Percentiles rank a stretch among this genome's conserved stretches.
Conservation (phyloP, 2,113 vertebrate genomes). For the Oreocharis arfaki region DNA sequence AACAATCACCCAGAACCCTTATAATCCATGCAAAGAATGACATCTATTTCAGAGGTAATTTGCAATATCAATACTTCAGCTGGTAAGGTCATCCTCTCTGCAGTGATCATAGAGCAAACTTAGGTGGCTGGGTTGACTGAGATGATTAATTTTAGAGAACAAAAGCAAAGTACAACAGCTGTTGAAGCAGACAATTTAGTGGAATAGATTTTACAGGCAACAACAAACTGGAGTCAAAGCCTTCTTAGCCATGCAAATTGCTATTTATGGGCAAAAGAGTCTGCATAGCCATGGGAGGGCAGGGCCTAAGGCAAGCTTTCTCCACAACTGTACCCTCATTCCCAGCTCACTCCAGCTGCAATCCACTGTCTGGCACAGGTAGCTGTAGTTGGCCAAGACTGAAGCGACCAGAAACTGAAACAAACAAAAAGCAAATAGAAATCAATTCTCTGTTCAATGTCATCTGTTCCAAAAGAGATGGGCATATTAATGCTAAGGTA, state of each 20-base stretch:
- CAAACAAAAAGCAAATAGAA: background rate
- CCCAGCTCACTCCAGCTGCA: conserved; percentile 61
- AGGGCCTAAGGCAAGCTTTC: background rate
- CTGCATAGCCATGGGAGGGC: background rate
- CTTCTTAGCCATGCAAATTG: background rate
- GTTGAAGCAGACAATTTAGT: background rate
- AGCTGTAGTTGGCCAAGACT: conserved; percentile 73
- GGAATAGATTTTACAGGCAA: background rate
- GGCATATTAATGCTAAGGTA: background rate
- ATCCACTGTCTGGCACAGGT: conserved; percentile 72
- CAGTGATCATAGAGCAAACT: background rate
- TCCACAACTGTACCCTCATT: conserved; percentile 51
- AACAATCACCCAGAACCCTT: background rate
- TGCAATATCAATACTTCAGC: background rate
- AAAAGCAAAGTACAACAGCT: background rate
- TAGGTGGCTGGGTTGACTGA: background rate
- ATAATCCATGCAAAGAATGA: background rate
- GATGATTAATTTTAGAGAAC: background rate
- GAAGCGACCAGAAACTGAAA: conserved; percentile 73
- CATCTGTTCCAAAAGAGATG: background rate
- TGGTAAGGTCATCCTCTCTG: background rate
- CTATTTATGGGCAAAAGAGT: background rate
- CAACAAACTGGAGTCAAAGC: background rate
- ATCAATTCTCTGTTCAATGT: background rate
- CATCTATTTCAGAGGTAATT: background rate